Evolutionary conservation across 2,797 vertebrate genomes (phyloP), one percentile per base, ranked within the genome.

Genomic region (Allochrocebus solatus): DNA sequence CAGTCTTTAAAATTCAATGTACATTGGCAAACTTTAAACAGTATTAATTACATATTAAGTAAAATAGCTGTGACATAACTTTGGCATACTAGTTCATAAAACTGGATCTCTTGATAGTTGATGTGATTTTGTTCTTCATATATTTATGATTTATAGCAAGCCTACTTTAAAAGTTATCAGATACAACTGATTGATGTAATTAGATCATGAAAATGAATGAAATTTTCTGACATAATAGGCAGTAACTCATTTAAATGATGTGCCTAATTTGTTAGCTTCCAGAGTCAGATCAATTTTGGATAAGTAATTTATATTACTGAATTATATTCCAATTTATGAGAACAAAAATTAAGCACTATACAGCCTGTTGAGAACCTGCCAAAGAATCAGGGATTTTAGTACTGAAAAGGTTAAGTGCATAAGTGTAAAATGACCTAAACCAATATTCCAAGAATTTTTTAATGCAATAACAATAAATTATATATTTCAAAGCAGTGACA

Each of bases 241-340:
- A 89, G 64, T 97, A 98, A 98, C 78, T 97, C 82, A 95, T 94
- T 93, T 92, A 97, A 97, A 97, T 39, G 79, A 97, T 83, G 50
- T 96, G 33, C 72, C 95, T 97, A 96, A 97, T 97, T 97, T 97
- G 93, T 96, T 96, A 96, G 95, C 89, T 97, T 97, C 64, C 82
- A 97, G 43, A 91, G 86, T 97, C 79, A 93, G 91, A 96, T 97
- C 90, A 96, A 97, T 95, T 97, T 97, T 92, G 97, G 93, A 91
- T 97, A 86, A 89, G 95, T 64, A 96, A 97, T 97, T 97, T 96
- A 93, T 92, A 96, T 93, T 89, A 91, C 74, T 96, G 86, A 97
- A 95, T 98, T 97, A 95, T 88, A 97, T 93, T 96, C 82, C 83
- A 96, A 97, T 93, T 98, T 89, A 97, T 87, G 80, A 96, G 76